These are phyloP conservation scores for Spisula solida DNA, from an alignment of 2,888 invertebrate genomes.

Conservation along the genomic window DNA sequence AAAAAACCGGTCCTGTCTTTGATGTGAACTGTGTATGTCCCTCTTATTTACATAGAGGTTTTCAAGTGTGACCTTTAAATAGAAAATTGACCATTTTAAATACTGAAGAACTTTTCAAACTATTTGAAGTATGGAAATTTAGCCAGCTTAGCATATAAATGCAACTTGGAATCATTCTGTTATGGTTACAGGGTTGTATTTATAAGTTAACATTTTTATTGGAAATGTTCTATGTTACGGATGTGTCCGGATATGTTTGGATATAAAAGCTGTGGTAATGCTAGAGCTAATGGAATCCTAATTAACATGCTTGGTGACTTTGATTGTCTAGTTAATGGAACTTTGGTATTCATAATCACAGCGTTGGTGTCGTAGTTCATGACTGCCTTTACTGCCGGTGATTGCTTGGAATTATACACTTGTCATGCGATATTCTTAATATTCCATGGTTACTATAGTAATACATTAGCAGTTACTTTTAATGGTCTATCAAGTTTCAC, in stretches of 20 bases:
- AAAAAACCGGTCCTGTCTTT: conserved; percentile 28
- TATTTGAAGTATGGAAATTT: background rate
- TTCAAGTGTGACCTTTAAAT: conserved; percentile 31
- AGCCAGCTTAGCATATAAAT: background rate
- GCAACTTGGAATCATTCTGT: background rate
- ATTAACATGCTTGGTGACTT: background rate
- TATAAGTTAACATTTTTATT: conserved; percentile 16
- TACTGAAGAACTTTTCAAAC: background rate
- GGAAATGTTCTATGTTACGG: background rate
- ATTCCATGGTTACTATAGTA: background rate
- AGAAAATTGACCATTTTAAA: conserved; percentile 24
- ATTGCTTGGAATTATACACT: conserved; percentile 12
- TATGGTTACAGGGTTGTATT: background rate
- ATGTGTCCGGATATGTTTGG: background rate
- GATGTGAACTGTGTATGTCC: conserved; percentile 33
- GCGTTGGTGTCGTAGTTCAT: background rate
- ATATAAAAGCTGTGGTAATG: background rate
- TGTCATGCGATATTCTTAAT: conserved; percentile 16
- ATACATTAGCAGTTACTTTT: background rate
- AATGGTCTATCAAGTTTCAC: background rate
- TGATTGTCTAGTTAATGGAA: conserved; percentile 20
- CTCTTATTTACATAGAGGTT: conserved; percentile 37
- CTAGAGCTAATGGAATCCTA: background rate
- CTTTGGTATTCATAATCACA: background rate
- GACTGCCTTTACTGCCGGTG: background rate